Conservation (phyloP, 2,888 invertebrate species). For the Encarsia formosa region DNA sequence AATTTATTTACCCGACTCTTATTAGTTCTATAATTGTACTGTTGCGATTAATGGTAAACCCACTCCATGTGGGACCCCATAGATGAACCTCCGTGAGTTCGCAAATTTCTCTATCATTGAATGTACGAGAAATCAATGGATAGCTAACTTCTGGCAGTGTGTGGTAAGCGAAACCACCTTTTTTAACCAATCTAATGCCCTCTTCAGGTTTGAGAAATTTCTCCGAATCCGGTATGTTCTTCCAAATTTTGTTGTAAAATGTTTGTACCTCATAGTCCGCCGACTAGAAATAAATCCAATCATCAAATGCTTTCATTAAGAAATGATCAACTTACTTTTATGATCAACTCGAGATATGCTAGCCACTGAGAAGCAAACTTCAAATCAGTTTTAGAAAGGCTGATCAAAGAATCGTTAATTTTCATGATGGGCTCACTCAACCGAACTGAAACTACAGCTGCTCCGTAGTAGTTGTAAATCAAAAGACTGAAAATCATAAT, state of each 20-base stretch:
- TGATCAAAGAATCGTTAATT: conserved; percentile 43
- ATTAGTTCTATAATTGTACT: neutral
- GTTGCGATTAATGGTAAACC: neutral
- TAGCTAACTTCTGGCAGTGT: conserved; percentile 40
- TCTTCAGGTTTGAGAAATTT: conserved; percentile 35
- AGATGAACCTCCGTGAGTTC: conserved; percentile 31
- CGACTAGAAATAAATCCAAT: too few species aligned
- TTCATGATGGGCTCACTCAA: conserved; percentile 41
- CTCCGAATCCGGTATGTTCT: conserved; percentile 32
- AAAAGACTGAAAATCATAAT: conserved; percentile 39
- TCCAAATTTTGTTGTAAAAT: conserved; percentile 31
- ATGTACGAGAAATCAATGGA: conserved; percentile 37
- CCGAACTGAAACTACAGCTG: conserved; percentile 42
- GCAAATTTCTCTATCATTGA: conserved; percentile 39
- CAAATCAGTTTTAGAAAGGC: conserved; percentile 36
- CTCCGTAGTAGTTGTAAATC: conserved; percentile 44
- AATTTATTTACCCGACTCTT: conserved; percentile 6
- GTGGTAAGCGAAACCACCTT: conserved; percentile 41
- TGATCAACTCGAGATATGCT: conserved; percentile 35
- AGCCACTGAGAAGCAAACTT: conserved; percentile 38
- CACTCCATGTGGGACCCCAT: neutral
- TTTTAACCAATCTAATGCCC: conserved; percentile 35
- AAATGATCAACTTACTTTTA: conserved; percentile 14
- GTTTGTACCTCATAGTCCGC: too few species aligned
- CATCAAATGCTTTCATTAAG: too few species aligned